These are phyloP conservation scores for Aphaenogaster ashmeadi DNA, from an alignment of 1,140 invertebrate species.

Conservation along the genomic window DNA sequence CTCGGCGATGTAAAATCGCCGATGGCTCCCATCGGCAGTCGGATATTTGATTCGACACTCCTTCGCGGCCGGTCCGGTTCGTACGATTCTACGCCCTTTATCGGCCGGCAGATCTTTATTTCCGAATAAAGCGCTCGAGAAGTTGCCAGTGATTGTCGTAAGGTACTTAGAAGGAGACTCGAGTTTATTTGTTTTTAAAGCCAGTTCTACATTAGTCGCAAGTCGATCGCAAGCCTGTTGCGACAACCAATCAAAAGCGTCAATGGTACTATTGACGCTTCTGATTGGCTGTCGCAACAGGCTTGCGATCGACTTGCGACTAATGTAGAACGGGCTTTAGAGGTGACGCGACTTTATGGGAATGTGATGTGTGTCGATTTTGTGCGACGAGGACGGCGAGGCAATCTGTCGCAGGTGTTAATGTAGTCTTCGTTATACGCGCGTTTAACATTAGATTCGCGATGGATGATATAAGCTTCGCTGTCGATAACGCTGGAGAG, in stretches of 20 bases:
- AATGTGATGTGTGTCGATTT: conserved; percentile 34
- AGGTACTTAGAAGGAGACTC: conserved; percentile 10
- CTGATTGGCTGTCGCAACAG: no score
- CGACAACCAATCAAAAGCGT: no score
- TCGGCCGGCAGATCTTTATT: conserved; percentile 40
- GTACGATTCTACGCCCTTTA: conserved; percentile 31
- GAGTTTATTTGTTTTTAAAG: conserved; percentile 6
- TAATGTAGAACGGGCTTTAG: no score
- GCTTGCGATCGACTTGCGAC: no score
- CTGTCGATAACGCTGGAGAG: not conserved
- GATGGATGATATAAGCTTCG: not conserved
- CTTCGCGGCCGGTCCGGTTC: not conserved
- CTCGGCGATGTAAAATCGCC: conserved; percentile 52
- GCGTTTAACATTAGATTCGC: not conserved
- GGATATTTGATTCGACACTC: conserved; percentile 35
- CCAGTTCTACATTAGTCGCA: no score
- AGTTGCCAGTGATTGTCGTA: conserved; percentile 45
- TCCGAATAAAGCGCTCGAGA: conserved; percentile 42
- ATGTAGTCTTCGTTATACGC: not conserved
- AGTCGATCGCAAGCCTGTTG: no score
- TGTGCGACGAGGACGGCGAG: not conserved
- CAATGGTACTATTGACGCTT: no score
- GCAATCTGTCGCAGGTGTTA: conserved; percentile 5
- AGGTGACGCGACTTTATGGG: conserved; percentile 9
- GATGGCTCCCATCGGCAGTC: conserved; percentile 3